Base-by-base conservation (phyloP, 2,888 invertebrate species). In the Himalopsyche kuldschensis region DNA sequence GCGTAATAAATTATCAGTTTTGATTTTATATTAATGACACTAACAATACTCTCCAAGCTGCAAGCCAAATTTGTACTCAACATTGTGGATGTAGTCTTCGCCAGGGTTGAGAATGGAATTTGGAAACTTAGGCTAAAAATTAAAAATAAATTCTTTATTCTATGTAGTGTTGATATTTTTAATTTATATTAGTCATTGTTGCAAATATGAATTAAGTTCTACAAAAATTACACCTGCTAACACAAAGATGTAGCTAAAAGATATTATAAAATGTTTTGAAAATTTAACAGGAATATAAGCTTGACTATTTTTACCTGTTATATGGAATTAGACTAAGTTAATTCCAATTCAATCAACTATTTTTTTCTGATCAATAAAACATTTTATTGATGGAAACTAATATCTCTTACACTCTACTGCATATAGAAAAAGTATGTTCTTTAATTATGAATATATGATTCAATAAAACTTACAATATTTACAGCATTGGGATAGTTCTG, bases 401-500 rank as follows among this genome's bases (percentile, higher is more conserved):
- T n/a, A n/a, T n/a, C n/a, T n/a, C n/a, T n/a, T n/a, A n/a, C n/a
- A n/a, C n/a, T n/a, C n/a, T n/a, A n/a, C n/a, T n/a, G n/a, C n/a
- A n/a, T n/a, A n/a, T n/a, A n/a, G n/a, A n/a, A n/a, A n/a, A n/a
- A n/a, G n/a, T n/a, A n/a, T n/a, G n/a, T n/a, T n/a, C n/a, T n/a
- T n/a, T n/a, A n/a, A n/a, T n/a, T n/a, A n/a, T n/a, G n/a, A n/a
- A n/a, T n/a, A n/a, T n/a, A n/a, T n/a, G n/a, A 47, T 10, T 47
- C 2, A 47, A 47, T 47, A 17, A 47, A 85, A 89, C 93, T 93
- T 89, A 95, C 96, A 89, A 96, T 94, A 90, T 98, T 97, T 0
- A 96, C 92, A 15, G 97, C 96, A 90, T 99, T 96, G 0, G 98
- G 98, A 91, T 95, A 98, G 88, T 97, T 96, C 90, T 98, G 98